Evolutionary conservation across 1,140 invertebrate species (phyloP).

Genomic region (Leucophenga varia): DNA sequence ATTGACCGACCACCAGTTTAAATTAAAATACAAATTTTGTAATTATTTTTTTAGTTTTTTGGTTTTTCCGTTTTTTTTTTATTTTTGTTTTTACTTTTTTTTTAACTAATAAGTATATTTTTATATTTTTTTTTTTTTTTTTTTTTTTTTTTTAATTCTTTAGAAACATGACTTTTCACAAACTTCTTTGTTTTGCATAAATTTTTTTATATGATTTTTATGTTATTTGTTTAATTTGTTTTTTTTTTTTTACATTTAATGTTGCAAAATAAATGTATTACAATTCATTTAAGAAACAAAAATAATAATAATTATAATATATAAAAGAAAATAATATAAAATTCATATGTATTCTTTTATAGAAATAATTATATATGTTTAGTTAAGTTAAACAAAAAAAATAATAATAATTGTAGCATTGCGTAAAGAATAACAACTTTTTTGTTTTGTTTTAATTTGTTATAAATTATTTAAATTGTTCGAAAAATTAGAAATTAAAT

Average conservation of each 20-base stretch:
- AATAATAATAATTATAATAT: no score
- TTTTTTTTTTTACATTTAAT: constrained; percentile 23
- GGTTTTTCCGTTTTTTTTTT: constrained; percentile 19
- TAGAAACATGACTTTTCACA: background rate
- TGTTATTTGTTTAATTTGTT: constrained; percentile 26
- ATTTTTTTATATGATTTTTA: constrained; percentile 20
- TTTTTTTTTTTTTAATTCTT: constrained; percentile 12
- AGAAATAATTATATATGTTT: background rate
- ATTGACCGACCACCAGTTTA: no score
- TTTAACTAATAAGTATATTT: no score
- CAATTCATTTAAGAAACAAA: no score
- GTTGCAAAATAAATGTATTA: no score
- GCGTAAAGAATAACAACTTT: no score
- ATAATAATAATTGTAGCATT: no score
- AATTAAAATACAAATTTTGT: no score
- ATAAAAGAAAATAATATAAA: constrained; percentile 38
- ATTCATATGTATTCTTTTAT: constrained; percentile 9
- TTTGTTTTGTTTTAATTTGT: no score
- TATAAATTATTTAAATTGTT: no score
- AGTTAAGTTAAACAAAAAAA: background rate
- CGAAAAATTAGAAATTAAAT: no score
- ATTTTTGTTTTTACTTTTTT: constrained; percentile 30
- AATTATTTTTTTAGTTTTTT: constrained; percentile 9
- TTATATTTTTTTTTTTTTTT: no score
- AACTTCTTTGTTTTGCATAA: constrained; percentile 6